Percentiles rank a stretch among this genome's conserved stretches.
Conservation (phyloP, 1,140 invertebrate genomes). For the Streblospio benedicti region DNA sequence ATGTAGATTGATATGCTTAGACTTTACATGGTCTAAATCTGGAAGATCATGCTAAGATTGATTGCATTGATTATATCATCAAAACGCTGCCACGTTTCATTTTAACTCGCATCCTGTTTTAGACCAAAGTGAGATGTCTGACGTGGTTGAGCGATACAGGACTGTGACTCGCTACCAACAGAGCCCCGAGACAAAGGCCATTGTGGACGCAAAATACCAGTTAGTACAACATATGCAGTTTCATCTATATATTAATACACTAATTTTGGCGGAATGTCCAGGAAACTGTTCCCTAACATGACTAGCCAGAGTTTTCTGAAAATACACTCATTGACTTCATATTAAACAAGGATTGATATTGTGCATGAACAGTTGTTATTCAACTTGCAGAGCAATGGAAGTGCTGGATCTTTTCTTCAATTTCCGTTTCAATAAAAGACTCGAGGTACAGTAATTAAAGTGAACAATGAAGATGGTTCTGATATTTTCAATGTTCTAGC, state of each 20-base stretch:
- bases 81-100: too few species aligned
- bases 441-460: too few species aligned
- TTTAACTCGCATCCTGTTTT: too few species aligned
- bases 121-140: background rate
- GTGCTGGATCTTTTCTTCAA: slow-evolving; percentile 20
- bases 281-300: too few species aligned
- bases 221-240: slow-evolving; percentile 2
- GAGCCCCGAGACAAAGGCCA: slow-evolving; percentile 11
- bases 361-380: background rate
- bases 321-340: background rate
- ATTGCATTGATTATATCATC: too few species aligned
- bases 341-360: background rate
- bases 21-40: too few species aligned
- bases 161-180: slow-evolving; percentile 7
- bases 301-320: background rate
- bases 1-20: too few species aligned
- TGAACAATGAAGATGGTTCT: too few species aligned
- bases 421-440: slow-evolving; percentile 18
- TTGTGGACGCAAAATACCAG: slow-evolving; percentile 18
- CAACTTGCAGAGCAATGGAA: slow-evolving; percentile 20
- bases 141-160: slow-evolving; percentile 8
- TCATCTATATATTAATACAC: background rate
- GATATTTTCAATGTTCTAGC: background rate
- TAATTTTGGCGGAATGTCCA: background rate
- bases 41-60: too few species aligned